Evolutionary conservation across 2,113 vertebrate species (phyloP), one percentile per base, ranked within the genome.

Genomic region (Australoheros scitulus): DNA sequence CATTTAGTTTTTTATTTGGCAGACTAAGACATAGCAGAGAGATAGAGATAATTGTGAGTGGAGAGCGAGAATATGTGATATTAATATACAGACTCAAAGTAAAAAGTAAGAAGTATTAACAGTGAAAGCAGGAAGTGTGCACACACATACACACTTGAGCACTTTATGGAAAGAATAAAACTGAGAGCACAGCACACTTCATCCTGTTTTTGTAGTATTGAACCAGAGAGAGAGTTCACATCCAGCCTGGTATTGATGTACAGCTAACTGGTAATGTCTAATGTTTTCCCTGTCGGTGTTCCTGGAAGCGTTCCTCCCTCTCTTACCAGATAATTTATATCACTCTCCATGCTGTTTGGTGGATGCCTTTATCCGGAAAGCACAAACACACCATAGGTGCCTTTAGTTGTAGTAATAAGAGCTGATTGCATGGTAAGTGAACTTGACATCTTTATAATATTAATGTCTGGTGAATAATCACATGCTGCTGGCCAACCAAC

Each of bases 231-330:
- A 58, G 72, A 78, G 43, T 22, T 84, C 60, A 61, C 26, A 57
- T 78, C 50, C 81, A 68, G 72, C 72, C 61, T 82, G 77, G 65
- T 90, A 85, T 90, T 79, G 88, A 92, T 36, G 38, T 76, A 83
- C 50, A 68, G 58, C 64, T 87, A 79, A 74, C 87, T 81, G 86
- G 82, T 92, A 92, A 85, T 90, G 59, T 77, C 78, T 87, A 68
- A 86, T 91, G 81, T 77, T 86, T 72, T 89, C 57, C 20, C 58
- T 26, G 63, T 76, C 50, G 1, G 41, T 59, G 61, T 91, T 89
- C 86, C 87, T 88, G 86, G 86, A 91, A 90, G 84, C 77, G 79
- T 60, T 29, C 24, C 68, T 82, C 76, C 3, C 74, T 56, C 65
- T 80, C 47, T n/a, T 32, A 36, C 24, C 58, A 20, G 22, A 80